Evolutionary conservation across 2,888 invertebrate species (phyloP).

Genomic region (Coelinius sp.): DNA sequence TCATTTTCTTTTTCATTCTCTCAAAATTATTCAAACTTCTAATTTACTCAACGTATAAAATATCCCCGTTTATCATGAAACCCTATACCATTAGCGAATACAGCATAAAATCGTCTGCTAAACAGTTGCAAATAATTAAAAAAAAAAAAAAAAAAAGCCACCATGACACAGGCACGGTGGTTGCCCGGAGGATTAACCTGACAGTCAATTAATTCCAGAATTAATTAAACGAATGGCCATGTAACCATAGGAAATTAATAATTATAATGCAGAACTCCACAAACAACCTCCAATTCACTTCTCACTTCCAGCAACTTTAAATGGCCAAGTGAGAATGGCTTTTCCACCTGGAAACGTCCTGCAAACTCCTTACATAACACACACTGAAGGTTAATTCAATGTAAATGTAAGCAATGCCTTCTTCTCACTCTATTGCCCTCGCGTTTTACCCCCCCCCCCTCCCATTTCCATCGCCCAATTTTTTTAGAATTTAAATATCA

Average conservation of each 20-base stretch:
- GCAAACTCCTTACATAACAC: neutral
- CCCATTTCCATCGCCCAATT: neutral
- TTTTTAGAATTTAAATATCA: slow-evolving; percentile 36
- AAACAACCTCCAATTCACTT: slow-evolving; percentile 31
- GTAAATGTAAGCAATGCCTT: slow-evolving; percentile 43
- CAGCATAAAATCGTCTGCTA: neutral
- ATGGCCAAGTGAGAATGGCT: neutral
- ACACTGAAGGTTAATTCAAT: slow-evolving; percentile 42
- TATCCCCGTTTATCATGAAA: slow-evolving; percentile 19
- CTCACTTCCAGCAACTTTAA: slow-evolving; percentile 6
- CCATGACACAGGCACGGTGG: slow-evolving; percentile 2
- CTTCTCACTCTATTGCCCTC: neutral
- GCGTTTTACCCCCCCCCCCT: neutral
- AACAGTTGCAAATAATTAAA: slow-evolving; percentile 5
- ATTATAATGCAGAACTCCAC: slow-evolving; percentile 49
- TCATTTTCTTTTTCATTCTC: neutral
- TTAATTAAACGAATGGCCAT: slow-evolving; percentile 50
- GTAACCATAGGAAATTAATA: slow-evolving; percentile 51
- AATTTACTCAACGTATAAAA: neutral
- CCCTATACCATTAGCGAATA: neutral
- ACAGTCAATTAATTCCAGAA: slow-evolving; percentile 51
- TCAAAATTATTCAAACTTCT: neutral
- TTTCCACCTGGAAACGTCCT: neutral
- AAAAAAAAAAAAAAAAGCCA: no score
- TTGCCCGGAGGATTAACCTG: slow-evolving; percentile 42